Evolutionary conservation across 2,888 invertebrate genomes (phyloP), one percentile per base, ranked within the genome.

Genomic region (Platycheirus albimanus): DNA sequence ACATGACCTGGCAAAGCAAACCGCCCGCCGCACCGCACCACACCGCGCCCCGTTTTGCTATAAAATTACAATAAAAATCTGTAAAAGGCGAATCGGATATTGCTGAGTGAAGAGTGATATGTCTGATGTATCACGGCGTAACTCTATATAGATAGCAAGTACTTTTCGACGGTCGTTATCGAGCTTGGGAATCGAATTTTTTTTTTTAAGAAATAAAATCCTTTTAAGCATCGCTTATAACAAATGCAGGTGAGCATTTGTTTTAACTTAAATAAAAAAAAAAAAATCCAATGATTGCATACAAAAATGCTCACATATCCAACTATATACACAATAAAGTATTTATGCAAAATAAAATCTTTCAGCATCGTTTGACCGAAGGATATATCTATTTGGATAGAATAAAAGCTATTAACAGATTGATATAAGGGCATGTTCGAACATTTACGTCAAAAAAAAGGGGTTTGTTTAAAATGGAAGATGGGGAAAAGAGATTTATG

Each of bases 1-100:
- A 76, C 75, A 61, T 69, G 61, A 69, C 61, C 36, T 52, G 61
- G 20, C 24, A 61, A 52, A 54, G 70, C 52, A n/a, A n/a, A n/a
- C n/a, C n/a, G n/a, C n/a, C n/a, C n/a, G n/a, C n/a, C n/a, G n/a
- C n/a, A n/a, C n/a, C n/a, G n/a, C n/a, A n/a, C n/a, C n/a, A n/a
- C n/a, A n/a, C n/a, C n/a, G n/a, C n/a, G n/a, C n/a, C n/a, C n/a
- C n/a, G 52, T 38, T 69, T 30, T 47, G 36, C 76, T 63, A 33
- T 63, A 54, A 70, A 75, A 58, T 69, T 61, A 69, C 76, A 76
- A 67, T 17, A 41, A 66, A 61, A 74, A 66, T 30, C 19, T 61
- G 13, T 38, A 70, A 70, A 71, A 71, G 58, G 43, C n/a, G 33
- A n/a, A 28, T 52, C 52, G 43, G 51, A 66, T 61, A 61, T 61